A percentile compares a stretch with the other conserved stretches of the same genome.
phyloP scores from a whole-genome alignment of 2,888 invertebrate species.

The Catotricha subobsoleta region DNA sequence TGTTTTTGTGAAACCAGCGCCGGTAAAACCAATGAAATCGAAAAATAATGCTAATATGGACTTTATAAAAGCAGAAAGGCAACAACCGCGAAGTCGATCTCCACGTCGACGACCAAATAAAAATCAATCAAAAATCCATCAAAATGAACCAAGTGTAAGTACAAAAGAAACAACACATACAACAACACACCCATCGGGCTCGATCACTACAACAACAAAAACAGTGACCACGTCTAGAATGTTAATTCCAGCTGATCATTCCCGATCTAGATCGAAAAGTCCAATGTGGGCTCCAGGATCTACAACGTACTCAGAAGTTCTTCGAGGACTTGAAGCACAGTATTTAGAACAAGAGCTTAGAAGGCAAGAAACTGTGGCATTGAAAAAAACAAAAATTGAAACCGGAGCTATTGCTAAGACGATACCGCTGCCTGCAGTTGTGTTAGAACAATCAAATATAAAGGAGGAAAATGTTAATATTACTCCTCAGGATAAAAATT shows the following conservation, averaged over 20 bases:
- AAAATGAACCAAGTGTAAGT: not conserved
- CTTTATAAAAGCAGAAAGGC: too few species aligned
- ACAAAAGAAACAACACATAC: not conserved
- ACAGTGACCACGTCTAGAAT: conserved; percentile 4
- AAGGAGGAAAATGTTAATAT: not conserved
- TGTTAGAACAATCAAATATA: not conserved
- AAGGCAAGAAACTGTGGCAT: not conserved
- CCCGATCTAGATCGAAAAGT: conserved; percentile 41
- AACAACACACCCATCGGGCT: not conserved
- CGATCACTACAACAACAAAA: not conserved
- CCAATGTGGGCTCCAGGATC: conserved; percentile 58
- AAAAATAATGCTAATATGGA: too few species aligned
- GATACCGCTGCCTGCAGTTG: not conserved
- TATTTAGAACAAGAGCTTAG: not conserved
- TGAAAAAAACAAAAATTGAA: not conserved
- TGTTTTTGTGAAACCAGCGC: too few species aligned
- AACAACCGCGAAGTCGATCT: not conserved
- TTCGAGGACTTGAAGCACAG: conserved; percentile 37
- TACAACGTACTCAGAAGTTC: conserved; percentile 62
- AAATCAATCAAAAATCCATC: not conserved
- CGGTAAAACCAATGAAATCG: too few species aligned
- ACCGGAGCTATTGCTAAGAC: not conserved
- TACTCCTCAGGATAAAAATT: not conserved
- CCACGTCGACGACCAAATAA: not conserved
- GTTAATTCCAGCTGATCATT: conserved; percentile 18